Base-by-base conservation (phyloP, 2,888 invertebrate genomes). In the Ischnura elegans region DNA sequence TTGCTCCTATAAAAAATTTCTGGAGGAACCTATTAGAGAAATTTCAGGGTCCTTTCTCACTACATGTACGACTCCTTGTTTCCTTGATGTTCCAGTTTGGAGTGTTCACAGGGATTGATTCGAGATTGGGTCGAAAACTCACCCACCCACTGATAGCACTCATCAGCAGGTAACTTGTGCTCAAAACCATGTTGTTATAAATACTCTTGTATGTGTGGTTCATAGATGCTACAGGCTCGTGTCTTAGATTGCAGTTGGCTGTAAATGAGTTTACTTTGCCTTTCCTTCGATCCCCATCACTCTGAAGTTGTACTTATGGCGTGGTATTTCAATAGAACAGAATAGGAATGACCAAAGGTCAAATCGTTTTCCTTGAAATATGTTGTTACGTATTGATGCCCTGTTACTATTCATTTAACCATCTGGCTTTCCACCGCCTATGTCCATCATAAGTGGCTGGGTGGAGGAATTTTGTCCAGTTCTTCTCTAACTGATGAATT, bases 91-190 rank as follows among this genome's bases (percentile, higher is more conserved):
- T 95, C 95, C 96, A 98, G 98, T 98, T 98, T 97, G 98, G 98
- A 96, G 97, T 97, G 96, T 97, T 98, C 97, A 98, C 98, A 96
- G 97, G 97, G 96, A 97, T 98, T 96, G 98, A 98, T 96, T 98
- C 98, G 96, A 97, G 97, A 96, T 97, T 98, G 96, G 98, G 98
- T 97, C 97, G 98, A 96, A 98, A 98, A 97, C 97, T 98, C 96
- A 98, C 98, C 95, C 97, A 98, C 96, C 98, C 98, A 96, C 97
- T 99, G 96, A 98, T 98, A 96, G 98, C 98, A 96, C 97, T 98
- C 95, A 98, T 99, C 96, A 97, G 98, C 97, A 98, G 98, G 99
- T 99, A 98, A 97, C 76, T 76, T 76, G 2, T 36, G 36, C 0
- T 76, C 36, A 76, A 10, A 25, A n/a, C 25, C 76, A 76, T 36